These are phyloP conservation scores for Brenthis ino DNA, from an alignment of 2,888 invertebrate species.

Conservation along the genomic window DNA sequence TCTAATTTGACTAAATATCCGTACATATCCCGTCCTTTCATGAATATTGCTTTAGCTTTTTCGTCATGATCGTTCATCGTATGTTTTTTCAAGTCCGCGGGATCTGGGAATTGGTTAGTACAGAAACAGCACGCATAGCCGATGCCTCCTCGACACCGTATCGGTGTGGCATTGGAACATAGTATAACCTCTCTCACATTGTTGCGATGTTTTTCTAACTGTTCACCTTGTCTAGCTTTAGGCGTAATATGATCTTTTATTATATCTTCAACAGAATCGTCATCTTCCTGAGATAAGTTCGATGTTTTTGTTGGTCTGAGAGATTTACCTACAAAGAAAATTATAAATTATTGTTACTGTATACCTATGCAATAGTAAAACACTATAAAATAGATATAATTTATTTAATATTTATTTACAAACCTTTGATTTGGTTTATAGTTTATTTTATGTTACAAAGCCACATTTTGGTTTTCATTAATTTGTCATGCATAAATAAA, in stretches of 20 bases:
- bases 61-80: slow-evolving; percentile 46
- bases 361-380: neutral
- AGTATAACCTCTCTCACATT: slow-evolving; percentile 50
- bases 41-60: slow-evolving; percentile 44
- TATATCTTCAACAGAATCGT: slow-evolving; percentile 24
- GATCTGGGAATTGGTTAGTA: slow-evolving; percentile 46
- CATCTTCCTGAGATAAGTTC: slow-evolving; percentile 26
- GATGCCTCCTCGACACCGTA: slow-evolving; percentile 47
- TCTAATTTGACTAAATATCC: slow-evolving; percentile 57
- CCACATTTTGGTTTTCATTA: neutral
- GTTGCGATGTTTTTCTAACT: slow-evolving; percentile 45
- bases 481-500: slow-evolving; percentile 10
- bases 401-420: slow-evolving; percentile 15
- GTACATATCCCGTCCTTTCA: slow-evolving; percentile 47
- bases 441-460: neutral
- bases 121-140: slow-evolving; percentile 58
- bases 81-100: slow-evolving; percentile 54
- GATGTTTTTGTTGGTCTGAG: slow-evolving; percentile 27
- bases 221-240: slow-evolving; percentile 40
- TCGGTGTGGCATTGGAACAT: slow-evolving; percentile 57
- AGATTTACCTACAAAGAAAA: slow-evolving; percentile 47
- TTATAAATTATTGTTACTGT: slow-evolving; percentile 36
- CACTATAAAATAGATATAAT: neutral
- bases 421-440: neutral
- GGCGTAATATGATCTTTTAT: slow-evolving; percentile 26